Conservation (phyloP, 2,888 invertebrate species). For the Agrochola macilenta region DNA sequence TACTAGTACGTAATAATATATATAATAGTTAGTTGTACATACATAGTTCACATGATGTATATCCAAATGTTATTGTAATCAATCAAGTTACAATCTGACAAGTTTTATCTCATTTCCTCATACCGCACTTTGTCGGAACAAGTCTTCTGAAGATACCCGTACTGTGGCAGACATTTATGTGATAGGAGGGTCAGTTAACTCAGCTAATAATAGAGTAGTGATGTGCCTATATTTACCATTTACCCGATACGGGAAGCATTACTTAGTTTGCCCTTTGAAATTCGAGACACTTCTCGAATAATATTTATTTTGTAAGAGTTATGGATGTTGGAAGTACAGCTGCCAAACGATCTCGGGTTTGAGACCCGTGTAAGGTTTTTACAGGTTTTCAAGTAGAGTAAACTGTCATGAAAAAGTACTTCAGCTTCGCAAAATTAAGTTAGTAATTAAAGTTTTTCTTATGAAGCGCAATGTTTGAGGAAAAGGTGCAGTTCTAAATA, state of each 20-base stretch:
- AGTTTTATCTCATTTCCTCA: no score
- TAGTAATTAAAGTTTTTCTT: neutral
- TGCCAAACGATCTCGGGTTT: neutral
- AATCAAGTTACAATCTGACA: constrained; percentile 15
- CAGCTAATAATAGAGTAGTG: constrained; percentile 63
- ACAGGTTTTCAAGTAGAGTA: neutral
- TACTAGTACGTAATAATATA: no score
- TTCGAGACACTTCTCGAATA: constrained; percentile 48
- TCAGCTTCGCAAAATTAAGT: neutral
- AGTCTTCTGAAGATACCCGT: constrained; percentile 31
- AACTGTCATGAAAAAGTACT: neutral
- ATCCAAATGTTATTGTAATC: no score
- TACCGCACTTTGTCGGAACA: constrained; percentile 3
- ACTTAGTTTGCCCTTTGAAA: constrained; percentile 58
- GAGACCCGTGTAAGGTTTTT: neutral
- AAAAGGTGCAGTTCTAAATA: constrained; percentile 7
- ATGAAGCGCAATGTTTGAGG: neutral
- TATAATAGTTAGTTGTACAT: no score
- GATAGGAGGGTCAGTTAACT: constrained; percentile 71
- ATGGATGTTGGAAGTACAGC: constrained; percentile 3
- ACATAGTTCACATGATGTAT: no score
- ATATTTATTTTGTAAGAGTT: constrained; percentile 36
- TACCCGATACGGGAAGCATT: constrained; percentile 54
- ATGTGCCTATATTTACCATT: constrained; percentile 59
- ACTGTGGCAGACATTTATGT: constrained; percentile 33